Percentiles rank a stretch among this genome's conserved stretches.
Evolutionary conservation across 1,140 invertebrate species (phyloP).

Genomic region (Drosophila melanogaster): DNA sequence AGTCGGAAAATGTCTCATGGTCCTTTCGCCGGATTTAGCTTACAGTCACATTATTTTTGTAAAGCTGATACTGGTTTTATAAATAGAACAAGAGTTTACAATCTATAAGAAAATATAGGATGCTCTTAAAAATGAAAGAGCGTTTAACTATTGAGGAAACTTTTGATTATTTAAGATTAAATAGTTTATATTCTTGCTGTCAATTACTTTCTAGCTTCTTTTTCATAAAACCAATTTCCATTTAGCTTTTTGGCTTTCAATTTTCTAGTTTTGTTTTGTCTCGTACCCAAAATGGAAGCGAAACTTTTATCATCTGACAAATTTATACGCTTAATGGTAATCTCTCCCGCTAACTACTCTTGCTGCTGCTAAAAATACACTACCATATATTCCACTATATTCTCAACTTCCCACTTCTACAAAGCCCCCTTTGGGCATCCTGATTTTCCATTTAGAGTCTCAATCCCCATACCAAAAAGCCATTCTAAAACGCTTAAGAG

Average conservation of each 20-base stretch:
- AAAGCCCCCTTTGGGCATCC: neutral
- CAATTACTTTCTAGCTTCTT: no score
- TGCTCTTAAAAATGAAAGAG: neutral
- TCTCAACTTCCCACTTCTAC: neutral
- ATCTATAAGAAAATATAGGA: constrained; percentile 6
- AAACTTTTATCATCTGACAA: constrained; percentile 18
- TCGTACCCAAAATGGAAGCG: neutral
- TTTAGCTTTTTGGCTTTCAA: neutral
- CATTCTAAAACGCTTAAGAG: constrained; percentile 72
- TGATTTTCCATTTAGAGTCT: neutral
- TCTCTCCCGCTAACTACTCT: constrained; percentile 22
- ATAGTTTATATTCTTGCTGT: no score
- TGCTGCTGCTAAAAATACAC: constrained; percentile 3
- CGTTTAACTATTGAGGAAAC: no score
- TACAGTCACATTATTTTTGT: constrained; percentile 32
- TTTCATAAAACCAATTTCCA: neutral
- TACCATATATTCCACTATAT: constrained; percentile 15
- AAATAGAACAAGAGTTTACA: constrained; percentile 9
- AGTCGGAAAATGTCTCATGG: neutral
- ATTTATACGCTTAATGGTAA: constrained; percentile 48
- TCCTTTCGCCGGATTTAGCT: neutral
- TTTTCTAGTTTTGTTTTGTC: neutral
- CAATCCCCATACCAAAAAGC: constrained; percentile 7
- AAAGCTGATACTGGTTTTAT: constrained; percentile 21
- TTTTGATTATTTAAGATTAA: no score